phyloP scores from a whole-genome alignment of 2,888 invertebrate species.

The Lissonota sp. region DNA sequence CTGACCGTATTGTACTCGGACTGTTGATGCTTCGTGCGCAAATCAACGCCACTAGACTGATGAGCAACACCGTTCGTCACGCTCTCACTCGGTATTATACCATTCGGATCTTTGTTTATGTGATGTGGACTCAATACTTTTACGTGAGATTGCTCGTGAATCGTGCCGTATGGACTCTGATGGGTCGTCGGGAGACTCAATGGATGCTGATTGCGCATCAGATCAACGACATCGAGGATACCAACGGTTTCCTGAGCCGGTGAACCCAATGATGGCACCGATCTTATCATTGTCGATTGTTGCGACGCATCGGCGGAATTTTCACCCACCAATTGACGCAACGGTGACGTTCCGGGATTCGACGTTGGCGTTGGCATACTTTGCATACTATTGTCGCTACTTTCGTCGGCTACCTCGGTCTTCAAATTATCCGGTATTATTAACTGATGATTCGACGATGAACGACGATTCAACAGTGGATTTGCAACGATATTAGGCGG shows the following conservation, averaged over 20 bases:
- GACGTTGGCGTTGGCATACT: conserved; percentile 77
- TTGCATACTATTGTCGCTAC: conserved; percentile 86
- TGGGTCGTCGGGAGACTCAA: conserved; percentile 72
- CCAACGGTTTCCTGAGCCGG: conserved; percentile 77
- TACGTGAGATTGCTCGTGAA: conserved; percentile 77
- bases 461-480: conserved; percentile 84
- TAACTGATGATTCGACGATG: conserved; percentile 85
- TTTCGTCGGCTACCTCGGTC: conserved; percentile 89
- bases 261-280: conserved; percentile 69
- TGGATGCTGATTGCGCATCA: conserved; percentile 82
- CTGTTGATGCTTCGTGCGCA: conserved; percentile 87
- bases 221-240: conserved; percentile 83
- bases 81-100: conserved; percentile 74
- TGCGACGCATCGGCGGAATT: conserved; percentile 81
- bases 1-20: conserved; percentile 86
- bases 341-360: conserved; percentile 77
- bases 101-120: conserved; percentile 78
- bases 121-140: conserved; percentile 80
- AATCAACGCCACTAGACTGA: conserved; percentile 86
- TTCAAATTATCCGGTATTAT: conserved; percentile 86
- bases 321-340: conserved; percentile 83
- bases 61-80: conserved; percentile 60
- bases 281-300: conserved; percentile 71
- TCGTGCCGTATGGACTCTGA: conserved; percentile 71
- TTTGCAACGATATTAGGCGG: conserved; percentile 87